Evolutionary conservation across 2,113 vertebrate species (phyloP).

Genomic region (Sprattus sprattus): DNA sequence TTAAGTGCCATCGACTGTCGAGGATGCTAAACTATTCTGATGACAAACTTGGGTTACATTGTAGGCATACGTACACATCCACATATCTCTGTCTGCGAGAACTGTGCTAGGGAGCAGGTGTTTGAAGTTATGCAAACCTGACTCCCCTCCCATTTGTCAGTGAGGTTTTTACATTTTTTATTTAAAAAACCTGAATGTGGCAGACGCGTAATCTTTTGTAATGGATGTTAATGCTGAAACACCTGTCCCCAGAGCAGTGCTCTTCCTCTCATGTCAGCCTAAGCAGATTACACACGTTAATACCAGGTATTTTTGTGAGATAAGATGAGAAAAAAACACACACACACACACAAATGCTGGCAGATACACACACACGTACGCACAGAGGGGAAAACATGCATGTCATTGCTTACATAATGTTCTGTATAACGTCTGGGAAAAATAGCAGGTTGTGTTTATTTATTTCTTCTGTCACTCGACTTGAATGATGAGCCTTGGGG

Average conservation of each 20-base stretch:
- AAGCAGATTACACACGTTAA: constrained; percentile 93
- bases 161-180: not conserved
- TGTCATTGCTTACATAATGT: constrained; percentile 76
- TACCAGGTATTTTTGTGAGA: constrained; percentile 93
- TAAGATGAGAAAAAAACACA: constrained; percentile 59
- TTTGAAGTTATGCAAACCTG: not conserved
- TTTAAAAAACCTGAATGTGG: constrained; percentile 51
- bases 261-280: constrained; percentile 85
- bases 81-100: not conserved
- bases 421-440: constrained; percentile 83
- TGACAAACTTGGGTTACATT: not conserved
- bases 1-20: not conserved
- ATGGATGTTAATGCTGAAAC: constrained; percentile 83
- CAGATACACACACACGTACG: not conserved
- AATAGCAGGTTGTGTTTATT: constrained; percentile 74
- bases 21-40: not conserved
- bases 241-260: constrained; percentile 85
- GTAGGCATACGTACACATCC: not conserved
- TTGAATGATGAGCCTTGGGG: constrained; percentile 80
- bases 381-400: not conserved
- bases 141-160: not conserved
- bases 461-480: constrained; percentile 80
- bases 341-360: not conserved
- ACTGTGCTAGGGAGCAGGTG: not conserved
- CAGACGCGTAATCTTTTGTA: constrained; percentile 70